Percentiles rank a stretch among this genome's conserved stretches.
Conservation (phyloP, 2,797 vertebrate species). For the Oophaga sylvatica region DNA sequence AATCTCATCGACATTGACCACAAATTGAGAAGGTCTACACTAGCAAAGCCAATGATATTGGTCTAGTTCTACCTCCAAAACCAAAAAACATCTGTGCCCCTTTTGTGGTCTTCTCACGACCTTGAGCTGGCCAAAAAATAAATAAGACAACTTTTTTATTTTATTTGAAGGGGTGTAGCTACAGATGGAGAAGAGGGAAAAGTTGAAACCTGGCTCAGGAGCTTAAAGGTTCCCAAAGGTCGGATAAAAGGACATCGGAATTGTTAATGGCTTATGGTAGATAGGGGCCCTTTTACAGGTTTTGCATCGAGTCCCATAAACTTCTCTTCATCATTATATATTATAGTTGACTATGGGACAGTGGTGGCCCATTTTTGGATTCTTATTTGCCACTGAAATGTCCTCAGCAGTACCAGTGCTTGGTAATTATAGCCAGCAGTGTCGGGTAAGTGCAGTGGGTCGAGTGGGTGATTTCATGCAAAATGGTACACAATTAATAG, state of each 20-base stretch:
- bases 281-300: too few species aligned
- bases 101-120: neutral
- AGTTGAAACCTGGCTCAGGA: too few species aligned
- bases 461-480: conserved; percentile 72
- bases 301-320: too few species aligned
- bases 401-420: conserved; percentile 1
- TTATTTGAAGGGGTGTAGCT: too few species aligned
- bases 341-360: neutral
- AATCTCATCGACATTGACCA: neutral
- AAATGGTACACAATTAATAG: conserved; percentile 60
- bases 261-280: too few species aligned
- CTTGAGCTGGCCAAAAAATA: neutral
- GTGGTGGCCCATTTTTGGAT: neutral
- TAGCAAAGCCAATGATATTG: too few species aligned
- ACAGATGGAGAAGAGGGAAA: too few species aligned
- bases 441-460: conserved; percentile 25
- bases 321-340: too few species aligned
- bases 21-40: neutral
- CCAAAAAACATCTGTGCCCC: neutral
- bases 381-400: neutral
- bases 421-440: neutral
- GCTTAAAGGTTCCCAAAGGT: too few species aligned
- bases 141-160: too few species aligned
- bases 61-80: neutral
- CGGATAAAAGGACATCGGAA: too few species aligned